These are phyloP conservation scores for Zenarchopterus dispar DNA, from an alignment of 2,797 vertebrate species.

Conservation along the genomic window DNA sequence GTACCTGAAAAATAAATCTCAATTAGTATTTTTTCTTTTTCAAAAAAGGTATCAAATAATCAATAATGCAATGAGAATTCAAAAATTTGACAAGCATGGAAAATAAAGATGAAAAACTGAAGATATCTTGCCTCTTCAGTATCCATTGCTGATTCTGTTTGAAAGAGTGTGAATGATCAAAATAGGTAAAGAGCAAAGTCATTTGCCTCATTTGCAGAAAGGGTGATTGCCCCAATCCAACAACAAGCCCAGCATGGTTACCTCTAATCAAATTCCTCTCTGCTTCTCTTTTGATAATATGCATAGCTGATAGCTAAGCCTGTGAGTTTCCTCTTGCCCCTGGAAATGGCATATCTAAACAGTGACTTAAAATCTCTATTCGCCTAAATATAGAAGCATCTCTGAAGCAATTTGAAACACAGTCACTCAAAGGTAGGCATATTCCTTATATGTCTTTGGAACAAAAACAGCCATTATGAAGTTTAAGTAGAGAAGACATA, in stretches of 20 bases:
- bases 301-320: conserved; percentile 64
- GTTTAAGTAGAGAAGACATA: conserved; percentile 25
- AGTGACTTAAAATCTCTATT: conserved; percentile 66
- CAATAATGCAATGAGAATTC: neutral
- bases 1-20: conserved; percentile 84
- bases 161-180: conserved; percentile 44
- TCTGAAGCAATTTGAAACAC: conserved; percentile 75
- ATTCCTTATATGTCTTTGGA: conserved; percentile 50
- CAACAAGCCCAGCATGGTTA: conserved; percentile 66
- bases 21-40: conserved; percentile 7
- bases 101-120: conserved; percentile 10
- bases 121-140: conserved; percentile 15
- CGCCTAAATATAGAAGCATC: conserved; percentile 74
- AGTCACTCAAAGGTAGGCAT: conserved; percentile 68
- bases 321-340: conserved; percentile 61
- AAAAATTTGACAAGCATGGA: conserved; percentile 14
- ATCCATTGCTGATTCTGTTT: conserved; percentile 30
- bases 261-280: conserved; percentile 73
- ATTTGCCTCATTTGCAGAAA: conserved; percentile 73
- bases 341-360: conserved; percentile 68
- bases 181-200: conserved; percentile 62
- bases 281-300: conserved; percentile 68
- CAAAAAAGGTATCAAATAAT: conserved; percentile 5
- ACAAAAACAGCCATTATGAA: conserved; percentile 32
- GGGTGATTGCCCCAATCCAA: conserved; percentile 67